Conservation (phyloP, 2,888 invertebrate genomes). For the Orthonevra nobilis region DNA sequence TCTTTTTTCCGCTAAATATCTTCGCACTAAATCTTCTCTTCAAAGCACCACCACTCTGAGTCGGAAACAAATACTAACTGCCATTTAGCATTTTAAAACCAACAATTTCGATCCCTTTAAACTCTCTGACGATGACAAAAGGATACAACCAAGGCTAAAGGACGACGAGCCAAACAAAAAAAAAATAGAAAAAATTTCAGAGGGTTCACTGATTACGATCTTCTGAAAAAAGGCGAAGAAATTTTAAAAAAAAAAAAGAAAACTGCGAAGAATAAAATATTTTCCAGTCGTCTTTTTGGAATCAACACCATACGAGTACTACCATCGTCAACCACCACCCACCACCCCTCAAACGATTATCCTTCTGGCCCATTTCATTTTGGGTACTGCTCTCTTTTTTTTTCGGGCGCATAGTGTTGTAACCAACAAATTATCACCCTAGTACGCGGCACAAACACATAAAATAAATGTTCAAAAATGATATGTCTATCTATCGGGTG, state of each 20-base stretch:
- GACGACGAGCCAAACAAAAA: slow-evolving; percentile 14
- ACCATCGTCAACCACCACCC: too few relatives aligned
- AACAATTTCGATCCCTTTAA: slow-evolving; percentile 17
- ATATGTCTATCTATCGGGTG: slow-evolving; percentile 64
- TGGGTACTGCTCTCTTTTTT: slow-evolving; percentile 4
- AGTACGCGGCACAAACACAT: slow-evolving; percentile 47
- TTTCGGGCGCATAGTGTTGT: slow-evolving; percentile 24
- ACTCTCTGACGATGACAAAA: neutral
- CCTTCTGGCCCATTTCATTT: slow-evolving; percentile 68
- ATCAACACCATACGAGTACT: slow-evolving; percentile 43
- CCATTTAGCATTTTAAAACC: slow-evolving; percentile 70
- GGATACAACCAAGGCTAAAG: neutral
- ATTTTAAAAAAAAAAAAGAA: slow-evolving; percentile 27
- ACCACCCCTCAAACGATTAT: slow-evolving; percentile 21
- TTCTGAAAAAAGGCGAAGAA: slow-evolving; percentile 23
- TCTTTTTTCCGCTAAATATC: slow-evolving; percentile 67
- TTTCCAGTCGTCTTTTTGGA: slow-evolving; percentile 41
- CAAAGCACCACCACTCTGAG: neutral
- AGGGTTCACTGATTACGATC: slow-evolving; percentile 63
- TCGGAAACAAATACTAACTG: slow-evolving; percentile 62
- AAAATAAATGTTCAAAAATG: slow-evolving; percentile 68
- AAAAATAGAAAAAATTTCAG: slow-evolving; percentile 37
- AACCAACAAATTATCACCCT: slow-evolving; percentile 60
- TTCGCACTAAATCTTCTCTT: slow-evolving; percentile 67
- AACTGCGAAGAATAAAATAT: slow-evolving; percentile 36